These are phyloP conservation scores for Manduca sexta DNA, from an alignment of 1,140 invertebrate genomes.

Conservation along the genomic window DNA sequence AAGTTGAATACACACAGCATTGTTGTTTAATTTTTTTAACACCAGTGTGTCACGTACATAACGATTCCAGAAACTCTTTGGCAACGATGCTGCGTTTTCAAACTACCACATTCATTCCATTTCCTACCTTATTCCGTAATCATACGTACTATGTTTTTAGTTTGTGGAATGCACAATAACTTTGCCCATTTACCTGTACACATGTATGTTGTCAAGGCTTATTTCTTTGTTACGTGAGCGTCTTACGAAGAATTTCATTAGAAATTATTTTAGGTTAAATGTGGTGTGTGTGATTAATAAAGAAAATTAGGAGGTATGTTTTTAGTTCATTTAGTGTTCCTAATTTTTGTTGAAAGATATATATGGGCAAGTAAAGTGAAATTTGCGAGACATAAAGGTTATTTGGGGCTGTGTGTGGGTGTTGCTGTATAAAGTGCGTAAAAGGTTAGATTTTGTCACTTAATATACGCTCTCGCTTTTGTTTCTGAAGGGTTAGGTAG, in stretches of 20 bases:
- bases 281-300: too few relatives aligned
- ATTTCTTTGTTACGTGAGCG: slow-evolving; percentile 26
- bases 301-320: too few relatives aligned
- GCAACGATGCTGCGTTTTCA: slow-evolving; percentile 4
- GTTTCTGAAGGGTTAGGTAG: too few relatives aligned
- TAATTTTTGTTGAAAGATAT: too few relatives aligned
- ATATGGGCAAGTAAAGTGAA: too few relatives aligned
- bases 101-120: neutral
- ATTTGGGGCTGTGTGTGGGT: too few relatives aligned
- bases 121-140: neutral
- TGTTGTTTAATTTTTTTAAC: slow-evolving; percentile 1
- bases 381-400: too few relatives aligned
- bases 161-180: slow-evolving; percentile 12
- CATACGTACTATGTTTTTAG: neutral
- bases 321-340: too few relatives aligned
- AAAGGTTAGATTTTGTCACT: too few relatives aligned
- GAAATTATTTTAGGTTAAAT: slow-evolving; percentile 9
- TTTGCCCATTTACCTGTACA: slow-evolving; percentile 21
- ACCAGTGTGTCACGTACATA: slow-evolving; percentile 15
- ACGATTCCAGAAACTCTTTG: slow-evolving; percentile 21
- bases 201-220: slow-evolving; percentile 22
- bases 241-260: slow-evolving; percentile 16
- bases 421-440: too few relatives aligned
- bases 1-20: neutral
- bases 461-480: too few relatives aligned